Percentiles rank a stretch among this genome's conserved stretches.
phyloP scores from a whole-genome alignment of 2,888 invertebrate genomes.

The Drosophila mimetica region DNA sequence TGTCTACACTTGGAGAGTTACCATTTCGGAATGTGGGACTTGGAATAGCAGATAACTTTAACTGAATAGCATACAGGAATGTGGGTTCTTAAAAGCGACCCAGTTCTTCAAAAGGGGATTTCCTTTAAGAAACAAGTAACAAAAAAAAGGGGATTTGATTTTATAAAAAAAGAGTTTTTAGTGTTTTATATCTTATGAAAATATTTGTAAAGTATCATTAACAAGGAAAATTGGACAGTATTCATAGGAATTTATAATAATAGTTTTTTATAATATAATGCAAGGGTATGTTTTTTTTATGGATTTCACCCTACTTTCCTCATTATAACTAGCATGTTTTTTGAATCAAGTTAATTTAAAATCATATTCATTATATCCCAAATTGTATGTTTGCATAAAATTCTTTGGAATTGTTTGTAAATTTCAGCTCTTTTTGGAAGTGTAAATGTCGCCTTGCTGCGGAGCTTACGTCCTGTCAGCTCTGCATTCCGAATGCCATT shows the following conservation, averaged over 20 bases:
- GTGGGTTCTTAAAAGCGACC: not conserved
- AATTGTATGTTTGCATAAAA: not conserved
- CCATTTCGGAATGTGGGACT: not conserved
- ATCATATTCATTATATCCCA: not conserved
- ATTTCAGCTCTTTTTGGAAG: not conserved
- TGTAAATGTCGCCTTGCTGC: slow-evolving; percentile 5
- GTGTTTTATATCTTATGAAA: too few species aligned
- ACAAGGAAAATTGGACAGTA: too few species aligned
- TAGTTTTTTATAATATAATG: too few species aligned
- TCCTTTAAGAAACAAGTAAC: not conserved
- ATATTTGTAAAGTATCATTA: too few species aligned
- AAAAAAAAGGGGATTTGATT: too few species aligned
- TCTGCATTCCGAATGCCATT: slow-evolving; percentile 31
- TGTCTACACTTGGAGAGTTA: slow-evolving; percentile 12
- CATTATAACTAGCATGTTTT: not conserved
- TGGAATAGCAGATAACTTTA: not conserved
- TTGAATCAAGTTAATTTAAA: too few species aligned
- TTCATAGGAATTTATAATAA: too few species aligned
- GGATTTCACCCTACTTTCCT: not conserved
- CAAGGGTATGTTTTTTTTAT: too few species aligned
- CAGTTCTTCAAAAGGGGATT: not conserved
- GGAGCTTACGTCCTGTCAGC: slow-evolving; percentile 23
- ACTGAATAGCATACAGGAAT: not conserved
- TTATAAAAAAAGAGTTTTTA: too few species aligned
- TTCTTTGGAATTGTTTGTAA: too few species aligned